phyloP scores from a whole-genome alignment of 2,113 vertebrate species.

The Dolichallabes microphthalmus region DNA sequence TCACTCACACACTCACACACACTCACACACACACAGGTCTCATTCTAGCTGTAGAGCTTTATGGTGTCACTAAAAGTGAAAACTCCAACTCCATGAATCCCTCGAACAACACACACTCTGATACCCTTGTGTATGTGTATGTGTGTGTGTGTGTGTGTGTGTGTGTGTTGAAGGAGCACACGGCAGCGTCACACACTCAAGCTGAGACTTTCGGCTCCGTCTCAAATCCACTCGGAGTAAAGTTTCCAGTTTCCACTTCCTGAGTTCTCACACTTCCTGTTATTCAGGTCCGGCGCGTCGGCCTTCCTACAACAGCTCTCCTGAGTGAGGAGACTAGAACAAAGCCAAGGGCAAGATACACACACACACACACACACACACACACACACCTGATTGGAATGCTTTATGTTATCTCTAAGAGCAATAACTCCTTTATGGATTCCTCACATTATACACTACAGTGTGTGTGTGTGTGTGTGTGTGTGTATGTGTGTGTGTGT shows the following conservation, averaged over 20 bases:
- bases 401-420: constrained; percentile 31
- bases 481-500: constrained; percentile 19
- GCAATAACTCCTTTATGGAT: constrained; percentile 20
- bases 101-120: background rate
- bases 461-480: constrained; percentile 11
- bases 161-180: background rate
- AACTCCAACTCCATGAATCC: background rate
- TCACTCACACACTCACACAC: constrained; percentile 14
- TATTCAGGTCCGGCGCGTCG: constrained; percentile 2
- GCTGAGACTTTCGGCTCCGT: background rate
- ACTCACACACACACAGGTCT: constrained; percentile 13
- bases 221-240: background rate
- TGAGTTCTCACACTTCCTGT: constrained; percentile 29
- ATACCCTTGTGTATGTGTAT: background rate
- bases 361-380: constrained; percentile 6
- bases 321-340: constrained; percentile 2
- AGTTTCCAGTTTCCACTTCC: constrained; percentile 19
- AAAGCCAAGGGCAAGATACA: background rate
- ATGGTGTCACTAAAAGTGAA: background rate
- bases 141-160: constrained; percentile 1
- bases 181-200: background rate
- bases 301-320: background rate
- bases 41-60: background rate
- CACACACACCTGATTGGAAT: constrained; percentile 25
- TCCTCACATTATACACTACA: background rate